These are phyloP conservation scores for Pentalonia nigronervosa DNA, from an alignment of 1,140 invertebrate species.

Conservation along the genomic window DNA sequence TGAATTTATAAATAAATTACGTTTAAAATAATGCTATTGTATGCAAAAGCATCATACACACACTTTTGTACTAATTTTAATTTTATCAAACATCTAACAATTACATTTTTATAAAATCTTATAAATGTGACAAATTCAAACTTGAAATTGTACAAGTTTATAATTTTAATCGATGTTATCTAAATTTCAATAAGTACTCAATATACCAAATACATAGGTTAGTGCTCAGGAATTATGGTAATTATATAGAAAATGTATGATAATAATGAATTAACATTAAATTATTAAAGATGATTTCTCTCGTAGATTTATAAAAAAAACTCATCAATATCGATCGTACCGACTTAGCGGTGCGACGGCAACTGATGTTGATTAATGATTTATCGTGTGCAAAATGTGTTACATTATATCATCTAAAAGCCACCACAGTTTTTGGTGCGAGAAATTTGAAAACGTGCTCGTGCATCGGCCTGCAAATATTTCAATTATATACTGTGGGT, in stretches of 20 bases:
- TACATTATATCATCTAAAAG: background rate
- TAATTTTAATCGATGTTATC: background rate
- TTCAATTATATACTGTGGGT: background rate
- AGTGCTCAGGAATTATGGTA: background rate
- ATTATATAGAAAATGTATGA: background rate
- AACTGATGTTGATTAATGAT: background rate
- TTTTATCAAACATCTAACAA: background rate
- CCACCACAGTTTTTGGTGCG: background rate
- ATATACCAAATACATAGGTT: background rate
- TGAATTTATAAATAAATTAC: constrained; percentile 9
- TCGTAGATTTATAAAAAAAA: background rate
- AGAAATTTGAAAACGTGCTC: background rate
- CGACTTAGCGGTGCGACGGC: background rate
- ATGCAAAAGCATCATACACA: background rate
- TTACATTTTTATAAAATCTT: background rate
- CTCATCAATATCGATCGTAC: background rate
- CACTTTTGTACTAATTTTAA: background rate
- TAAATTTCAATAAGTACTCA: background rate
- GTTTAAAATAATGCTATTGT: constrained; percentile 10
- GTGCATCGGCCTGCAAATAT: background rate
- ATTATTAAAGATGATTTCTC: too few species aligned
- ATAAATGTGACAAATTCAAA: background rate
- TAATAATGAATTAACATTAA: too few species aligned
- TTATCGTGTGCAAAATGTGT: background rate
- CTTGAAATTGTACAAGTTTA: background rate